Percentiles rank a stretch among this genome's conserved stretches.
These are phyloP conservation scores for Potorous gilbertii DNA, from an alignment of 2,797 vertebrate species.

Conservation along the genomic window DNA sequence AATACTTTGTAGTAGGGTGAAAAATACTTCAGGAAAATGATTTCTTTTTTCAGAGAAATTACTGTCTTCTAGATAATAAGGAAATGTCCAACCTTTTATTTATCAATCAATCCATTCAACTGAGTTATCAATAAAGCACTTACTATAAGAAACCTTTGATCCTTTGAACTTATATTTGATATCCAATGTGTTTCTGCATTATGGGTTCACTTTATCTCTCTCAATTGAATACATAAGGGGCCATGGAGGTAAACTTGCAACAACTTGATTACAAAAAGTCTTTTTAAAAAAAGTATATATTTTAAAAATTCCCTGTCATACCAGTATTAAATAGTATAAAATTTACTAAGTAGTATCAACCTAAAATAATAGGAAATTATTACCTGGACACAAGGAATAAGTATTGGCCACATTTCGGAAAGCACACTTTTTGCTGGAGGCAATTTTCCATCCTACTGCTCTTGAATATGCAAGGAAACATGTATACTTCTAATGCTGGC, in stretches of 20 bases:
- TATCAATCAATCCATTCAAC: neutral
- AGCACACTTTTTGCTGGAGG: neutral
- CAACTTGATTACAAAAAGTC: neutral
- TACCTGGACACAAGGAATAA: neutral
- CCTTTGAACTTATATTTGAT: neutral
- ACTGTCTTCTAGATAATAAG: neutral
- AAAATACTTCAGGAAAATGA: neutral
- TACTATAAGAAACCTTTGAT: neutral
- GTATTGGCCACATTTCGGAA: neutral
- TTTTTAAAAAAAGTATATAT: neutral
- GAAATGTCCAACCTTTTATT: neutral
- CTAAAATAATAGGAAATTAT: neutral
- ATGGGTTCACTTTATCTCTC: neutral
- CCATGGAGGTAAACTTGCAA: neutral
- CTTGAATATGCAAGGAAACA: neutral
- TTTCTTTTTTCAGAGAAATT: neutral
- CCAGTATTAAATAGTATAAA: neutral
- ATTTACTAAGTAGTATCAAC: neutral
- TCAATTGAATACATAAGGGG: neutral
- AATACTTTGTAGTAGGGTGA: neutral
- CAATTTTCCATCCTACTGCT: neutral
- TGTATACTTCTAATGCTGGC: neutral
- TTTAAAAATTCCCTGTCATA: neutral
- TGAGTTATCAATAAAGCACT: neutral
- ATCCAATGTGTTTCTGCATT: neutral